Percentiles rank a stretch among this genome's conserved stretches.
Conservation (phyloP, 2,888 invertebrate species). For the Apamea monoglypha region DNA sequence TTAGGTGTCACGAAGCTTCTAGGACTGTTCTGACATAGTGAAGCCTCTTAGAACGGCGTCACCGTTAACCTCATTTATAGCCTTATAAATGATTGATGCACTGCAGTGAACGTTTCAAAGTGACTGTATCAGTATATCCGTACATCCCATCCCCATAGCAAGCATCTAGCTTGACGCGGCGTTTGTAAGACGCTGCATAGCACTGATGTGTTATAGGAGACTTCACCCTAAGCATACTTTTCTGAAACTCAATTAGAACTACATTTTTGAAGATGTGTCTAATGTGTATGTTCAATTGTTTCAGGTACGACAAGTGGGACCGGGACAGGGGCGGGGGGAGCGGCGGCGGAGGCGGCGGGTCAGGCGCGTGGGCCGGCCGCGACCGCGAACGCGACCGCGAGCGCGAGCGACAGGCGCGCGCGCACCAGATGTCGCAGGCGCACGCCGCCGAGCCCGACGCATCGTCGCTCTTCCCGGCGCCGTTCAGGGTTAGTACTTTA, state of each 20-base stretch:
- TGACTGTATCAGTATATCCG: neutral
- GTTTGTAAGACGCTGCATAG: neutral
- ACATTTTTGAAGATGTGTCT: neutral
- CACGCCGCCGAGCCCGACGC: conserved; percentile 91
- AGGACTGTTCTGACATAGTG: neutral
- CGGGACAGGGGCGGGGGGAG: conserved; percentile 85
- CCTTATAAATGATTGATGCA: neutral
- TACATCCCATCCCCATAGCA: neutral
- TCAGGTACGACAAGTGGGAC: conserved; percentile 89
- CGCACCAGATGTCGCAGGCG: conserved; percentile 93
- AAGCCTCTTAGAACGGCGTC: neutral
- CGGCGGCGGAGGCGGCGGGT: conserved; percentile 76
- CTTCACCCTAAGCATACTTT: neutral
- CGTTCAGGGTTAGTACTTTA: conserved; percentile 90
- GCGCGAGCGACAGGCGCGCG: conserved; percentile 94
- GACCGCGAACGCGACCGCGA: conserved; percentile 94
- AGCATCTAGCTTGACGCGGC: neutral
- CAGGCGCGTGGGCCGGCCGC: conserved; percentile 80
- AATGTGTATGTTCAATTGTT: conserved; percentile 65
- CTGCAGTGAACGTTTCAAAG: neutral
- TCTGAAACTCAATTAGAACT: neutral
- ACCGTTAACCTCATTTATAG: neutral
- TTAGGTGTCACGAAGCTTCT: neutral
- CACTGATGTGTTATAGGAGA: neutral
- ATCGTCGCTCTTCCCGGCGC: conserved; percentile 92